Percentiles rank a stretch among this genome's conserved stretches.
Conservation (phyloP, 2,797 vertebrate genomes). For the Anableps anableps region DNA sequence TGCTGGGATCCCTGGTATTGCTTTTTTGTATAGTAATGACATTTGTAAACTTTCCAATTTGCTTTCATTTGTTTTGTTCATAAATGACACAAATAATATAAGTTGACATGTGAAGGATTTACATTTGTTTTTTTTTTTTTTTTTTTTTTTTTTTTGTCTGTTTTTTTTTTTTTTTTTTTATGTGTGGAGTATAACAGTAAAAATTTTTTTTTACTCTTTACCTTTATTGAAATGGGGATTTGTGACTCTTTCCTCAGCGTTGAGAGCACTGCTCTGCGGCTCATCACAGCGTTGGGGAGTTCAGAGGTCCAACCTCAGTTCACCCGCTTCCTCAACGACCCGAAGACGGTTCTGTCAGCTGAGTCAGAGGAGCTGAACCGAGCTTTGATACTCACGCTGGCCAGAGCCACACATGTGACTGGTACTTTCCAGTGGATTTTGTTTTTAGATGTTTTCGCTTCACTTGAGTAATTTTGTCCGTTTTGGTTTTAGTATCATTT, state of each 20-base stretch:
- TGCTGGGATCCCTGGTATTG: neutral
- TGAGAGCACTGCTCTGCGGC: conserved; percentile 94
- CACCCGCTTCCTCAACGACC: conserved; percentile 96
- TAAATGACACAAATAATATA: neutral
- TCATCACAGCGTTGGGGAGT: conserved; percentile 96
- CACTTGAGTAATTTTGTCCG: neutral
- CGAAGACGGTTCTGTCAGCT: conserved; percentile 94
- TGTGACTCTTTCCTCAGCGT: conserved; percentile 79
- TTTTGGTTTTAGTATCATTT: neutral
- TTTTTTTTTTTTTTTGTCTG: too few species aligned
- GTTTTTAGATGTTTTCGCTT: neutral
- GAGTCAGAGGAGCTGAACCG: conserved; percentile 98
- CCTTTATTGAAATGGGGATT: neutral
- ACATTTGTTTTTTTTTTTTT: too few species aligned
- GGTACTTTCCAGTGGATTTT: conserved; percentile 71
- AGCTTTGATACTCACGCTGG: conserved; percentile 94
- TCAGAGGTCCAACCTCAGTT: conserved; percentile 98
- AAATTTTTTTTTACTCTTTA: neutral
- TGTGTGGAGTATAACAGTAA: neutral
- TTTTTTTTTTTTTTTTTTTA: neutral
- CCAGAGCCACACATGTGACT: conserved; percentile 96
- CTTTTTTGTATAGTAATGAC: neutral
- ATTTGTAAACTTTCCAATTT: neutral
- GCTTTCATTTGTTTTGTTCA: neutral
- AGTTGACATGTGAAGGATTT: neutral